Base-by-base conservation (phyloP, 2,113 vertebrate genomes). In the Osmerus mordax region DNA sequence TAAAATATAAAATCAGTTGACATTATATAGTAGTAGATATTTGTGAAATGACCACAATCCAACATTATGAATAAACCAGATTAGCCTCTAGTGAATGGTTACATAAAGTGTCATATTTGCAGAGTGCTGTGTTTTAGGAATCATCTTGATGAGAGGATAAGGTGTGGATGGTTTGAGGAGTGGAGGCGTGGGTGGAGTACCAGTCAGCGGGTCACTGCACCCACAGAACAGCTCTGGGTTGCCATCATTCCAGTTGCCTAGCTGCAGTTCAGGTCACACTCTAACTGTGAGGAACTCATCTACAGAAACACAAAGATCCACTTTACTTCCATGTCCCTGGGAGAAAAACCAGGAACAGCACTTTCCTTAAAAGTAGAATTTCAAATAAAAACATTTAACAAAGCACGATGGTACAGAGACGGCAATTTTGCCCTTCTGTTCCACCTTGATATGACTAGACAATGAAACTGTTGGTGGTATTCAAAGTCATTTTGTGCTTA, bases 231-330 rank as follows among this genome's bases (percentile, higher is more conserved):
- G 67, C 68, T 73, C 59, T 79, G 58, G 77, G 73, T 72, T 81
- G 64, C 56, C 60, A 71, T 56, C 73, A 65, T 78, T 56, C 81
- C 67, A 69, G 88, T 89, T 90, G 86, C 88, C 87, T 87, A 87
- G 88, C 85, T 89, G 85, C 89, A 78, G 74, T 78, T 86, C 82
- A 71, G 70, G 60, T 62, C 16, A 68, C 67, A 74, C 77, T 74
- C 75, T 58, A 28, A 56, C 61, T 51, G 68, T 47, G 41, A 47
- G 41, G 41, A 47, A 47, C 41, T 47, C 41, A 47, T 47, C 41
- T 51, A 51, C 19, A 47, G 64, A 2, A 65, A 65, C 63, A 65
- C 36, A 28, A 51, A 71, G 32, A 58, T 63, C 16, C 64, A 67
- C 65, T 71, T 47, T n/a, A 5, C 54, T 12, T 21, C 54, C 29